Conservation (phyloP, 2,888 invertebrate species). For the Nesidiocoris tenuis region DNA sequence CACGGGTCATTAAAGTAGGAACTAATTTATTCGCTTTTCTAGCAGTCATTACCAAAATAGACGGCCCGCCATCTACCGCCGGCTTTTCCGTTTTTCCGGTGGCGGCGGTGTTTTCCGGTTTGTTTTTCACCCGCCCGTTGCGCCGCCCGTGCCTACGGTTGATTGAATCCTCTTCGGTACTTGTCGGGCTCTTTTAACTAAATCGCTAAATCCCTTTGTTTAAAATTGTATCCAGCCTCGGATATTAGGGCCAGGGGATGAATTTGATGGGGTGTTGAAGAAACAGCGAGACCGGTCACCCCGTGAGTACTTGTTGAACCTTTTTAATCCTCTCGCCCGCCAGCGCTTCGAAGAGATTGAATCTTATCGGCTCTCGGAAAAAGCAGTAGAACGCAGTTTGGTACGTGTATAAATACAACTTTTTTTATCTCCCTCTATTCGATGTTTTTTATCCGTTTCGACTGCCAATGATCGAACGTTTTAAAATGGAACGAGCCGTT, state of each 20-base stretch:
- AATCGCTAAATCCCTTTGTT: neutral
- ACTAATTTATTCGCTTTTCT: too few species aligned
- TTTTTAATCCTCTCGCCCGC: neutral
- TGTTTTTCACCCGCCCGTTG: neutral
- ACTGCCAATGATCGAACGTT: neutral
- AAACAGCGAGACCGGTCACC: neutral
- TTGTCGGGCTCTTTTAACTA: neutral
- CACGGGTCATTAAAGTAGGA: too few species aligned
- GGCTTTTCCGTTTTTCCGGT: too few species aligned
- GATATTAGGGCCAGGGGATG: neutral
- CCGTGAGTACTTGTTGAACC: conserved; percentile 6
- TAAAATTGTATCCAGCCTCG: neutral
- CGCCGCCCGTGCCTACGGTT: neutral
- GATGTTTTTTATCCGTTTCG: neutral
- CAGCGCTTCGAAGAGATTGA: neutral
- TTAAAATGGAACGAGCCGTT: neutral
- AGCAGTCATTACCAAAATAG: too few species aligned
- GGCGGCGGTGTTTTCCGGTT: too few species aligned
- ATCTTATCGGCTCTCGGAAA: neutral
- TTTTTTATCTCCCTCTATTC: neutral
- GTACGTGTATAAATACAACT: neutral
- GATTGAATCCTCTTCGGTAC: neutral
- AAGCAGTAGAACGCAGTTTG: neutral
- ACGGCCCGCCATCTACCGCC: too few species aligned
- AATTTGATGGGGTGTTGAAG: neutral